phyloP scores from a whole-genome alignment of 2,888 invertebrate species.

The Slavum lentiscoides region DNA sequence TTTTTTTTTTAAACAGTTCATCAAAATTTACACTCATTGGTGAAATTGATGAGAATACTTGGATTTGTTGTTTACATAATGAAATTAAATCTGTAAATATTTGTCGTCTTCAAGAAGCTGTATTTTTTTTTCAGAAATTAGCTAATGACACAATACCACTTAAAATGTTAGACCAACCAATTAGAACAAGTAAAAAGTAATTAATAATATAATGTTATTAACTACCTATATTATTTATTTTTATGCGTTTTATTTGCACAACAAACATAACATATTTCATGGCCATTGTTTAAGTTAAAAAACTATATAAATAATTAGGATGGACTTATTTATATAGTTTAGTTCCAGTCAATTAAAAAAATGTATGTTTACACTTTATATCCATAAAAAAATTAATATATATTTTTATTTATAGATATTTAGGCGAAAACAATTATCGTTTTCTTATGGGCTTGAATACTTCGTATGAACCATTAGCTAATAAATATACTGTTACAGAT shows the following conservation, averaged over 20 bases:
- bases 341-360: too few relatives aligned
- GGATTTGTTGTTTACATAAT: slow-evolving; percentile 41
- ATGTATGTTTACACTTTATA: background rate
- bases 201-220: background rate
- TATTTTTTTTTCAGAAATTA: slow-evolving; percentile 55
- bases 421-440: slow-evolving; percentile 30
- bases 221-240: background rate
- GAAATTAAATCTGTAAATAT: slow-evolving; percentile 54
- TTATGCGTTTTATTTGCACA: background rate
- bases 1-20: slow-evolving; percentile 9
- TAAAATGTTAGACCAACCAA: slow-evolving; percentile 54
- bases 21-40: slow-evolving; percentile 33
- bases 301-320: too few relatives aligned
- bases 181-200: slow-evolving; percentile 54
- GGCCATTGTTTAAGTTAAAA: too few relatives aligned
- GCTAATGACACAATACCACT: slow-evolving; percentile 54
- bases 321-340: too few relatives aligned
- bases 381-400: background rate
- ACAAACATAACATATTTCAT: too few relatives aligned
- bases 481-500: slow-evolving; percentile 55
- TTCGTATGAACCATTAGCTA: slow-evolving; percentile 38
- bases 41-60: slow-evolving; percentile 54
- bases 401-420: slow-evolving; percentile 19
- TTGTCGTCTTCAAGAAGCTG: slow-evolving; percentile 55
- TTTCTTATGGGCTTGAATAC: slow-evolving; percentile 22